Base-by-base conservation (phyloP, 2,113 vertebrate species). In the Mesembrinibis cayennensis region DNA sequence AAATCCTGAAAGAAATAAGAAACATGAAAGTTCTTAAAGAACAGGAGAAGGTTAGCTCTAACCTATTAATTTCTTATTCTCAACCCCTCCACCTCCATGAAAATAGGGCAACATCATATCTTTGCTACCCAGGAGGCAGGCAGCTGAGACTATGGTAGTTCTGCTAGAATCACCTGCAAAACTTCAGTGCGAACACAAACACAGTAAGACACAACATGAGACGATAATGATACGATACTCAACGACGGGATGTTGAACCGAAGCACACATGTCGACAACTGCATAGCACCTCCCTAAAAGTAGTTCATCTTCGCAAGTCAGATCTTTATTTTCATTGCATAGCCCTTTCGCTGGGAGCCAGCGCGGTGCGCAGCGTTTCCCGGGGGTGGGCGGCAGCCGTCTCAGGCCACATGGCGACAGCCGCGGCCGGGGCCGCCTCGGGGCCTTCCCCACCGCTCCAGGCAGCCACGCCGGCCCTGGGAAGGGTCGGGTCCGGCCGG, bases 211-310 rank as follows among this genome's bases (percentile, higher is more conserved):
- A 11, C 1, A 6, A 18, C 38, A 4, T 0, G 16, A 36, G 4
- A 18, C 1, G 3, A 19, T 1, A 11, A 38, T 0, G 23, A 30
- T 1, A 23, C 0, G 9, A 27, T 10, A 17, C 11, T 8, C 49
- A 8, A 0, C 1, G 36, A 4, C 17, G n/a, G 29, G 7, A 17
- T 1, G 7, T 0, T 18, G 7, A 29, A 21, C 29, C 1, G 10
- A 55, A 14, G 17, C 34, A 47, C 63, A 13, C 3, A 3, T 2
- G 32, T 4, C 4, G 9, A 18, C 27, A n/a, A 3, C 0, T 16
- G 55, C 5, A 4, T 0, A 22, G 5, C 18, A 38, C 2, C 1
- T 10, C 32, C 1, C 2, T 5, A 6, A 9, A 56, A 7, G 20
- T 0, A 20, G 9, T 6, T 47, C 1, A 17, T 8, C 19, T 7